Conservation (phyloP, 1,140 invertebrate species). For the Magallana gigas region DNA sequence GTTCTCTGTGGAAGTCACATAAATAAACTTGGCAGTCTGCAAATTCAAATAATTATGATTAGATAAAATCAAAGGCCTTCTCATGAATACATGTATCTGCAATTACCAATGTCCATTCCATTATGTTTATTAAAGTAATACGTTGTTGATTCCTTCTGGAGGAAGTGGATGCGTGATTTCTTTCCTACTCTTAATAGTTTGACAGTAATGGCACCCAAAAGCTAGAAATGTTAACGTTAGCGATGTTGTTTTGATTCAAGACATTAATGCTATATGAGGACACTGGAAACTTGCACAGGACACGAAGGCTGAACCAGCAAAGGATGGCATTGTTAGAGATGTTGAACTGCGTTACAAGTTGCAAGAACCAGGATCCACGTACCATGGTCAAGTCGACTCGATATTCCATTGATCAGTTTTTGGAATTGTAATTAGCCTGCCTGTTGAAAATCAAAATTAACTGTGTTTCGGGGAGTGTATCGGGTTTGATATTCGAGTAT, state of each 20-base stretch:
- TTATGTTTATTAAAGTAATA: neutral
- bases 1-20: slow-evolving; percentile 52
- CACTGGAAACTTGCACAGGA: slow-evolving; percentile 16
- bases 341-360: neutral
- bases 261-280: slow-evolving; percentile 9
- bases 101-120: no score
- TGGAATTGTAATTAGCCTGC: neutral
- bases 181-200: slow-evolving; percentile 33
- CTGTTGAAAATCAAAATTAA: slow-evolving; percentile 27
- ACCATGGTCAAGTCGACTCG: neutral
- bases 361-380: neutral
- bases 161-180: slow-evolving; percentile 29
- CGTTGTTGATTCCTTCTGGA: slow-evolving; percentile 1
- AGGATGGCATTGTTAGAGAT: neutral
- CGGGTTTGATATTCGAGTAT: neutral
- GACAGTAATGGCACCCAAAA: slow-evolving; percentile 16
- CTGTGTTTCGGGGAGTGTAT: neutral
- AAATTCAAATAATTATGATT: neutral
- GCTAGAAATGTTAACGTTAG: neutral
- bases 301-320: neutral
- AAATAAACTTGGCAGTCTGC: slow-evolving; percentile 37
- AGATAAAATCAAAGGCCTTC: neutral
- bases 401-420: neutral
- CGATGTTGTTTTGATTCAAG: slow-evolving; percentile 17
- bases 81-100: no score